phyloP scores from a whole-genome alignment of 2,113 vertebrate genomes.

The Ctenomys sociabilis region DNA sequence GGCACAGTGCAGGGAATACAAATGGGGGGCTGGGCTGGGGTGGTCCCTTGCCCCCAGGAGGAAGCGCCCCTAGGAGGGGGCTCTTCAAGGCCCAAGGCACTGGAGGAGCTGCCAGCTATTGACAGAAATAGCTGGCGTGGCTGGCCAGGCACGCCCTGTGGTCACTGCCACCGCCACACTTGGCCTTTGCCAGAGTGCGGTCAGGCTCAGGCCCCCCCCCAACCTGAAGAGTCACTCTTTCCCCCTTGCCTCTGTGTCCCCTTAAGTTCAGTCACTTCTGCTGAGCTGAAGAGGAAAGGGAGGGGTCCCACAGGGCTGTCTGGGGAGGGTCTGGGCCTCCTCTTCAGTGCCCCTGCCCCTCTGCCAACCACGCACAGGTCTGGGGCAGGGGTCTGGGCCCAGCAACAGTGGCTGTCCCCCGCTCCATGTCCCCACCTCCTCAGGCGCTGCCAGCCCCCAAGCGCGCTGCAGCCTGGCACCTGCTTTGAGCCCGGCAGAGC shows the following conservation, averaged over 20 bases:
- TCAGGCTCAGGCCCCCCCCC: no score
- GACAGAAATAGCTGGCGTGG: not conserved
- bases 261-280: not conserved
- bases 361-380: slow-evolving; percentile 20
- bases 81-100: not conserved
- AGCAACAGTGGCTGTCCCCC: not conserved
- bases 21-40: not conserved
- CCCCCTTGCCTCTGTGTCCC: not conserved
- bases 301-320: not conserved
- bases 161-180: not conserved
- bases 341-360: slow-evolving; percentile 28
- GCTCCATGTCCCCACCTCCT: not conserved
- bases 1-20: not conserved
- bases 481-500: slow-evolving; percentile 84
- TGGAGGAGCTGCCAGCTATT: not conserved
- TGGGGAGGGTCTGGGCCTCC: not conserved
- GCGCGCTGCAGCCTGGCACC: slow-evolving; percentile 61
- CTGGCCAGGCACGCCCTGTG: not conserved
- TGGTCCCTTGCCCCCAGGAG: not conserved
- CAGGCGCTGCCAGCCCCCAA: not conserved
- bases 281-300: not conserved
- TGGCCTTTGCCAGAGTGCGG: not conserved
- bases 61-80: not conserved
- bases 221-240: not conserved
- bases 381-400: not conserved